These are phyloP conservation scores for Morphnarchus princeps DNA, from an alignment of 2,113 vertebrate species.

Conservation along the genomic window DNA sequence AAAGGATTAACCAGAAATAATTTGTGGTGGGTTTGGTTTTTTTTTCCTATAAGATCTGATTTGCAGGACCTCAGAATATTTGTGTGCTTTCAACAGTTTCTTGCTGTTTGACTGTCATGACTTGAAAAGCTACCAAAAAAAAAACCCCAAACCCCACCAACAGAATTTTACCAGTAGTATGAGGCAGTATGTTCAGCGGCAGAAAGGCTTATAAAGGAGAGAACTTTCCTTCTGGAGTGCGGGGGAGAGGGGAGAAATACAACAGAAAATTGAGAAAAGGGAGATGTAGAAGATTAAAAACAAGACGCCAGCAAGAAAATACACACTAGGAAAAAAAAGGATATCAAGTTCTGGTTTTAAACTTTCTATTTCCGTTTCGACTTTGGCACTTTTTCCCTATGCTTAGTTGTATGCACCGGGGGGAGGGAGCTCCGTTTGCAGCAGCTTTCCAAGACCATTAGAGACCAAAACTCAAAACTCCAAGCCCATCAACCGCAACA, in stretches of 20 bases:
- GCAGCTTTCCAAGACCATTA: no score
- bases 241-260: neutral
- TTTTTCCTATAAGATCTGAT: neutral
- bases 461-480: neutral
- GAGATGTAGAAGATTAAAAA: neutral
- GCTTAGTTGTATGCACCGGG: accelerated
- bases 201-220: neutral
- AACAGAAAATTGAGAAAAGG: neutral
- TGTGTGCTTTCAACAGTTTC: neutral
- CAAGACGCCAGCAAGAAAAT: neutral
- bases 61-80: neutral
- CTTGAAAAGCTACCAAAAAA: neutral
- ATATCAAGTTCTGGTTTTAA: neutral
- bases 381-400: no score
- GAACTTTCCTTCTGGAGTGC: neutral
- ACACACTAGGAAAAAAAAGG: neutral
- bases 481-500: accelerated
- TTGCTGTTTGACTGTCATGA: neutral
- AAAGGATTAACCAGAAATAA: neutral
- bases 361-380: neutral
- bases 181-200: neutral
- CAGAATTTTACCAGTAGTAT: neutral
- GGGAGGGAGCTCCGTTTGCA: neutral
- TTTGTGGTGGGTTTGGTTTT: no score
- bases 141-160: neutral